Conservation (phyloP, 2,888 invertebrate species). For the Sphaeridia pumilis region DNA sequence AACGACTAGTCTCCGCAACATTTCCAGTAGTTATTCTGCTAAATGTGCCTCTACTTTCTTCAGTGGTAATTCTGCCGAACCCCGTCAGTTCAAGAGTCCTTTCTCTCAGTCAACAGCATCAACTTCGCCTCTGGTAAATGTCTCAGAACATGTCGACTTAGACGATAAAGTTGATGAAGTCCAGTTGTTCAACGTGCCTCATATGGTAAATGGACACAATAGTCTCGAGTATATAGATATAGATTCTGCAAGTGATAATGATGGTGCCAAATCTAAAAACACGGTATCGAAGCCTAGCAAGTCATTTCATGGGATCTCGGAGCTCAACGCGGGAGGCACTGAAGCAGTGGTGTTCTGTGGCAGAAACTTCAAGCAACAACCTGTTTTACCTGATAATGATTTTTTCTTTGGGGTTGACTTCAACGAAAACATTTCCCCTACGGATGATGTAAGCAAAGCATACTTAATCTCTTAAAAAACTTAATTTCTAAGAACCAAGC, state of each 20-base stretch:
- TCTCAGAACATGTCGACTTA: too few relatives aligned
- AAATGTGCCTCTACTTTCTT: too few relatives aligned
- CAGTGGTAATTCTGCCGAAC: too few relatives aligned
- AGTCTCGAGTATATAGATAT: slow-evolving; percentile 4
- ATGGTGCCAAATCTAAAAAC: slow-evolving; percentile 13
- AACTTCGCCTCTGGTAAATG: too few relatives aligned
- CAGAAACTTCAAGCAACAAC: slow-evolving; percentile 25
- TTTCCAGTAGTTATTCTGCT: too few relatives aligned
- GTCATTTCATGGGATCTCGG: background rate
- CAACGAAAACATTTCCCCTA: background rate
- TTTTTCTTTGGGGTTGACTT: slow-evolving; percentile 26
- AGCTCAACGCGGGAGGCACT: slow-evolving; percentile 8
- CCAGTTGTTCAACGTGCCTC: too few relatives aligned
- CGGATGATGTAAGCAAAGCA: background rate
- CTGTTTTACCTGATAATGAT: slow-evolving; percentile 16
- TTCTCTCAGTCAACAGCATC: too few relatives aligned
- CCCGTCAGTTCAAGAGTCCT: too few relatives aligned
- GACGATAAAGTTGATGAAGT: too few relatives aligned
- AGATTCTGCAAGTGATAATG: slow-evolving; percentile 8
- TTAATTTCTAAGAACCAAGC: too few relatives aligned
- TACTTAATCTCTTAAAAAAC: too few relatives aligned
- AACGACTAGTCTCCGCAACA: too few relatives aligned
- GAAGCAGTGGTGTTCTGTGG: slow-evolving; percentile 30
- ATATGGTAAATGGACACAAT: slow-evolving; percentile 11
- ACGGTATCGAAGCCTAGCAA: background rate